Evolutionary conservation across 1,140 invertebrate species (phyloP), one percentile per base, ranked within the genome.

Genomic region (Euborellia annulipes): DNA sequence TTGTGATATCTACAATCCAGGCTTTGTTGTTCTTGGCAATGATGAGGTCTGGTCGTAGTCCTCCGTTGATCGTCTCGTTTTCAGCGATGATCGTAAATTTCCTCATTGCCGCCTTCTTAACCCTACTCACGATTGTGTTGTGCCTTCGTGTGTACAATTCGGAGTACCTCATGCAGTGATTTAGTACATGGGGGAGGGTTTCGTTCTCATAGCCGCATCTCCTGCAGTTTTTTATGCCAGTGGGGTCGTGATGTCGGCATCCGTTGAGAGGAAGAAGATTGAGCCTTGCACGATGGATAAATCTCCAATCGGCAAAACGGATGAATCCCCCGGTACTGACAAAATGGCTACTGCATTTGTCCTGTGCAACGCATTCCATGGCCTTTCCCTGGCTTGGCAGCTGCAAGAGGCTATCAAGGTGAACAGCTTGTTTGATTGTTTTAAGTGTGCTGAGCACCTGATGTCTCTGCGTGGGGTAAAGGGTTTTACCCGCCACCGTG

Each of bases 271-370:
- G 60, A 3, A 63, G 34, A 1, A 59, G 50, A 43, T 59, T 53
- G 3, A 65, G 52, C 3, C 55, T 50, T 18, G 62, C 60, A 0
- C 60, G 48, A 42, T 63, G 62, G 2, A 64, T 47, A 46, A 65
- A 64, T 7, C 61, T 54, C 62, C 63, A 65, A 37, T 64, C 59
- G 3, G 52, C 50, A 39, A 63, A 63, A 7, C 56, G 43, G 11
- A 52, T 58, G 45, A 43, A 55, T 3, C 44, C 43, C 0, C 61
- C 61, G 1, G 13, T 48, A 0, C 48, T 23, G 23, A 60, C 32
- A 38, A 62, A 61, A 45, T 61, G 55, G 44, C 55, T 55, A 20
- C 41, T 42, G 14, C n/a, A n/a, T n/a, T n/a, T n/a, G n/a, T n/a
- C n/a, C n/a, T n/a, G n/a, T n/a, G n/a, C n/a, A n/a, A n/a, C n/a